Evolutionary conservation across 2,888 invertebrate species (phyloP).

Genomic region (Fabriciana adippe): DNA sequence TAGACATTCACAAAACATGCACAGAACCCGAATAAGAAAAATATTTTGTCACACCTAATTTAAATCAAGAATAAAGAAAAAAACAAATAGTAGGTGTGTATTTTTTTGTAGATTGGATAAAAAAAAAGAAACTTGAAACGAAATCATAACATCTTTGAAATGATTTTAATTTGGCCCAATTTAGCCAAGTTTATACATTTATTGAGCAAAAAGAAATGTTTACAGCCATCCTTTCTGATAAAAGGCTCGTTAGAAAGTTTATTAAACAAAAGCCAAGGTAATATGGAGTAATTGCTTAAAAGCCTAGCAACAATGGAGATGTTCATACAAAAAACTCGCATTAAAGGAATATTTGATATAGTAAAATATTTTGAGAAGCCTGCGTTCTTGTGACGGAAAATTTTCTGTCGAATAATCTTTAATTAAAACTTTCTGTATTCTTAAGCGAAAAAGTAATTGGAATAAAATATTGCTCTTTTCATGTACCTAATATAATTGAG

Average conservation of each 20-base stretch:
- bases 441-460: constrained; percentile 56
- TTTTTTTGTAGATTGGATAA: no score
- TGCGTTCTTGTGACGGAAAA: constrained; percentile 57
- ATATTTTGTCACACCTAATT: no score
- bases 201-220: not conserved
- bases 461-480: constrained; percentile 47
- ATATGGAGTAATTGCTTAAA: constrained; percentile 22
- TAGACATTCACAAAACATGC: no score
- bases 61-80: no score
- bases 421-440: constrained; percentile 68
- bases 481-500: constrained; percentile 12
- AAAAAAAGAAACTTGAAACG: no score
- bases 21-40: no score
- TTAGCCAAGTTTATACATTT: not conserved
- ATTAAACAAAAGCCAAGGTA: constrained; percentile 13
- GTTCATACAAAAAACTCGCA: not conserved
- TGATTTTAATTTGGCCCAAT: not conserved
- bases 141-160: no score
- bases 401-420: constrained; percentile 66
- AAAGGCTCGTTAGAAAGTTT: constrained; percentile 10
- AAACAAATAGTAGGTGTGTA: no score
- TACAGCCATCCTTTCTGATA: not conserved
- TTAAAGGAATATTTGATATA: constrained; percentile 50
- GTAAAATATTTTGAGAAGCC: constrained; percentile 53
- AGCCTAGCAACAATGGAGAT: constrained; percentile 8